Base-by-base conservation (phyloP, 2,888 invertebrate species). In the Hermaeophaga mercurialis region DNA sequence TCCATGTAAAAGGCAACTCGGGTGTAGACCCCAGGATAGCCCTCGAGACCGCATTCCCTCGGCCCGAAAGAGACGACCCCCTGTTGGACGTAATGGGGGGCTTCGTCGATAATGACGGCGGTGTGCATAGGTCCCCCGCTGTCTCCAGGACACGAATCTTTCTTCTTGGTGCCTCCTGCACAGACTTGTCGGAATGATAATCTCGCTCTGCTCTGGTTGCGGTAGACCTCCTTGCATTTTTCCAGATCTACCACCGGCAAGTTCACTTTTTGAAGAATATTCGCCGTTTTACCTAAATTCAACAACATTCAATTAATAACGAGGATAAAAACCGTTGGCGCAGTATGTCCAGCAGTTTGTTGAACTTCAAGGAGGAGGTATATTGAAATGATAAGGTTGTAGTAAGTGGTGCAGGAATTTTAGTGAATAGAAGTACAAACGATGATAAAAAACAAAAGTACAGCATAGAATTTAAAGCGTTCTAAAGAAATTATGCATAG, bases 11-110 rank as follows among this genome's bases (percentile, higher is more conserved):
- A 76, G 0, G 83, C 75, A 1, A 89, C 82, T 33, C 82, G 79
- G 0, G 88, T 89, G 72, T 89, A 90, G 2, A 90, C 84, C 0
- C 86, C 89, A 0, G 90, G 89, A 79, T 83, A 84, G 1, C 82
- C 82, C n/a, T 80, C 77, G 1, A 72, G 70, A 38, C 80, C 81
- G 62, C 79, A 80, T 24, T 56, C 59, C 58, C 59, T 68, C 6
- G 77, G 76, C 31, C 83, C 83, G 66, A 81, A 81, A 0, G 83
- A 83, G 0, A 83, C 81, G 31, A 82, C 69, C 12, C 81, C 82
- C 47, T 84, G 79, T 64, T 87, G 87, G 9, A 86, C 77, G 63
- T 80, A 83, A 41, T 81, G 78, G 2, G 75, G 59, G 3, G 64
- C 80, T 1, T 67, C 67, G 14, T 73, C 72, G 0, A 73, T 65